Base-by-base conservation (phyloP, 2,797 vertebrate genomes). In the Pangasius macronema region DNA sequence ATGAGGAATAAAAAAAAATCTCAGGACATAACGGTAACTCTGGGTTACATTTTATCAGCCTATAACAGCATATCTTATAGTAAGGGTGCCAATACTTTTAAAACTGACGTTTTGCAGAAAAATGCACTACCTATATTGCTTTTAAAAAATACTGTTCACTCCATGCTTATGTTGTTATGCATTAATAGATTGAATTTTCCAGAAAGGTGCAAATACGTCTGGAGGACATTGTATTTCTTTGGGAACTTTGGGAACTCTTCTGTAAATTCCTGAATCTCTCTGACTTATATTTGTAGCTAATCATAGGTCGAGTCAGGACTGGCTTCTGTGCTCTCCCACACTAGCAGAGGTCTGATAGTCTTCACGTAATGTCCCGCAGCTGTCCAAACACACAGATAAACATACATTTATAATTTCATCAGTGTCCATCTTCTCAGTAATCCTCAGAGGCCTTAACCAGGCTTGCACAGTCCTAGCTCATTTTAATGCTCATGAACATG, bases 341-440 rank as follows among this genome's bases (percentile, higher is more conserved):
- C 93, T 91, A 92, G 36, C 61, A 61, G 51, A 86, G 49, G 67
- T 57, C 80, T 67, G 49, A 61, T 77, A 61, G 79, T 76, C 79
- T 88, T 39, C 46, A 3, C 11, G 14, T 94, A 95, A 94, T 95
- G 92, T 94, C 88, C 92, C 86, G 90, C 94, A 95, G 95, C 94
- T 95, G 94, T 95, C 92, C 87, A 95, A 96, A 95, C 94, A 95
- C 83, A 42, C 85, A 83, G 30, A 83, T 61, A 85, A 53, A 68
- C 83, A 88, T 39, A 39, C 88, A 85, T 30, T 73, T 87, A 83
- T 83, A 88, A 94, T 94, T 94, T 83, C 82, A 85, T 73, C 46
- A 46, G 53, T 75, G 39, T 82, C 67, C 67, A 75, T 82, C 80
- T 75, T 75, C 65, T 83, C 42, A 42, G 59, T 59, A 82, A 81